Conservation (phyloP, 2,113 vertebrate species). For the Pachycephala philippinensis region DNA sequence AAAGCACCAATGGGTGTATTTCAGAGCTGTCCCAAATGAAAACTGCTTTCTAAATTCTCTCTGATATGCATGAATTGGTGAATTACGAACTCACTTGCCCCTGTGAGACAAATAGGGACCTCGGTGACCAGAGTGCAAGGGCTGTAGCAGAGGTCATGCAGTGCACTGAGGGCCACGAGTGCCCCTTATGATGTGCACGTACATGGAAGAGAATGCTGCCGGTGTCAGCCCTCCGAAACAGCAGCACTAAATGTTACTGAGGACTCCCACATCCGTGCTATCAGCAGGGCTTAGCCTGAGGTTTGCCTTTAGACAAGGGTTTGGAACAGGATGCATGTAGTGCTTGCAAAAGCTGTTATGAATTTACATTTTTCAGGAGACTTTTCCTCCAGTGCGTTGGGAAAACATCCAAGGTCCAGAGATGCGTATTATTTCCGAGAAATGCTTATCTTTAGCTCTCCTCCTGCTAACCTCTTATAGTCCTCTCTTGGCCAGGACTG, state of each 20-base stretch:
- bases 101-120: neutral
- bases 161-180: neutral
- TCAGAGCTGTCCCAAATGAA: neutral
- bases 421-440: neutral
- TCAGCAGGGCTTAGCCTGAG: neutral
- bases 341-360: neutral
- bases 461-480: neutral
- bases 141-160: neutral
- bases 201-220: neutral
- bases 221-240: neutral
- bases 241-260: neutral
- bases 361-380: slow-evolving; percentile 27
- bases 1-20: neutral
- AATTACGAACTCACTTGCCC: accelerated
- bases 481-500: neutral
- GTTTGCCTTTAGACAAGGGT: neutral
- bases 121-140: neutral
- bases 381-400: neutral
- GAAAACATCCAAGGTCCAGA: neutral
- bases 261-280: accelerated
- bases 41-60: neutral
- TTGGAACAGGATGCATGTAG: neutral
- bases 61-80: neutral
- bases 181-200: neutral
- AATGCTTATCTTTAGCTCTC: slow-evolving; percentile 14